phyloP scores from a whole-genome alignment of 1,140 invertebrate genomes.

The Phocides pigmalion region DNA sequence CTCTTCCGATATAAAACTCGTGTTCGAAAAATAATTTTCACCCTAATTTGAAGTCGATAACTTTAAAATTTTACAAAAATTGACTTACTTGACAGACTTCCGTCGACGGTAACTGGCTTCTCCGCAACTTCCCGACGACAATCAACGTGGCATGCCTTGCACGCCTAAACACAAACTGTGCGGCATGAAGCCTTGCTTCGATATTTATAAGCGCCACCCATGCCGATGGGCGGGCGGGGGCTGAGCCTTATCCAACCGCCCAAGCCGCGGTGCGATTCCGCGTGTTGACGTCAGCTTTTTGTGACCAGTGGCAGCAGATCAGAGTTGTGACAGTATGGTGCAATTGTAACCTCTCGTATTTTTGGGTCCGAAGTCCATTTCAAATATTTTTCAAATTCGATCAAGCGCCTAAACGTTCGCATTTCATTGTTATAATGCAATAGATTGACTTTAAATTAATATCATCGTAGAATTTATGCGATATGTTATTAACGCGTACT shows the following conservation, averaged over 20 bases:
- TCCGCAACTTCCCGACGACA: neutral
- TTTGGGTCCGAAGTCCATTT: no score
- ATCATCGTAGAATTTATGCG: no score
- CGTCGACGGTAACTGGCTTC: neutral
- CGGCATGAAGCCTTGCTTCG: neutral
- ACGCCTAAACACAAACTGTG: constrained; percentile 13
- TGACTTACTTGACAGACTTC: constrained; percentile 7
- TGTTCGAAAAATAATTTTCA: neutral
- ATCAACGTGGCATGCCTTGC: constrained; percentile 12
- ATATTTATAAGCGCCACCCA: constrained; percentile 21
- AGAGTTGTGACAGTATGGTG: no score
- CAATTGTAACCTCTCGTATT: no score
- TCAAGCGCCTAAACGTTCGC: no score
- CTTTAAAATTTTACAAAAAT: neutral
- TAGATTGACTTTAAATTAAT: no score
- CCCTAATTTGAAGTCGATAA: neutral
- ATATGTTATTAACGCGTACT: no score
- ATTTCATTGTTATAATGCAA: no score
- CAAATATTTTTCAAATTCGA: no score
- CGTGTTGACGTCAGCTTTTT: no score
- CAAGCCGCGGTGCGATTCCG: neutral
- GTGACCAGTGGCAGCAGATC: no score
- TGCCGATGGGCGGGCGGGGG: constrained; percentile 18
- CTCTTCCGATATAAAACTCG: neutral
- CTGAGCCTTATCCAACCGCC: constrained; percentile 2